Evolutionary conservation across 2,113 vertebrate genomes (phyloP).

Genomic region (Apodemus speciosus): DNA sequence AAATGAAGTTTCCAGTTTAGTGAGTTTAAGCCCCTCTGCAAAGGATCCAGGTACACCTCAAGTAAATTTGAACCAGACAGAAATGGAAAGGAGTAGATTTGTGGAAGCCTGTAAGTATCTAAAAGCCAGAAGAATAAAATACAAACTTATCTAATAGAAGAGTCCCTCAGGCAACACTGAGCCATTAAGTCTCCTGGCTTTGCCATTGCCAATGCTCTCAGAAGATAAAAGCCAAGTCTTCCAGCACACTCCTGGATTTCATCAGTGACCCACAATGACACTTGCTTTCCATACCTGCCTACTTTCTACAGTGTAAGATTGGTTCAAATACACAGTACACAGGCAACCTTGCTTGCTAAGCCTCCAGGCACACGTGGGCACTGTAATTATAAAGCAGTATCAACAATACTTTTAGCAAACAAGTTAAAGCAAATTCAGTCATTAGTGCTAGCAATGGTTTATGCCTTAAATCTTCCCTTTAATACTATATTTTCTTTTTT

Average conservation of each 20-base stretch:
- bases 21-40: not conserved
- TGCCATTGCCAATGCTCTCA: not conserved
- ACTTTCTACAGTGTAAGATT: not conserved
- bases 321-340: not conserved
- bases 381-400: not conserved
- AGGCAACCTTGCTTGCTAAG: not conserved
- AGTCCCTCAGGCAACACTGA: not conserved
- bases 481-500: not conserved
- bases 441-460: not conserved
- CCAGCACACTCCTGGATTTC: not conserved
- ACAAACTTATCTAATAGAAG: not conserved
- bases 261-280: not conserved
- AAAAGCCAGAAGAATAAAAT: conserved; percentile 46
- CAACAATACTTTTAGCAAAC: not conserved
- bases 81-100: not conserved
- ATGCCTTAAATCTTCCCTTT: not conserved
- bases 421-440: not conserved
- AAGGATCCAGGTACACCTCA: not conserved
- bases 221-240: not conserved
- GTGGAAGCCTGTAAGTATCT: not conserved
- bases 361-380: not conserved
- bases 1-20: conserved; percentile 23
- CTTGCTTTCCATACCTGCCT: not conserved
- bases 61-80: not conserved
- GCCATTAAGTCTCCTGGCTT: not conserved